Conservation (phyloP, 2,113 vertebrate species). For the Oenanthe melanoleuca region DNA sequence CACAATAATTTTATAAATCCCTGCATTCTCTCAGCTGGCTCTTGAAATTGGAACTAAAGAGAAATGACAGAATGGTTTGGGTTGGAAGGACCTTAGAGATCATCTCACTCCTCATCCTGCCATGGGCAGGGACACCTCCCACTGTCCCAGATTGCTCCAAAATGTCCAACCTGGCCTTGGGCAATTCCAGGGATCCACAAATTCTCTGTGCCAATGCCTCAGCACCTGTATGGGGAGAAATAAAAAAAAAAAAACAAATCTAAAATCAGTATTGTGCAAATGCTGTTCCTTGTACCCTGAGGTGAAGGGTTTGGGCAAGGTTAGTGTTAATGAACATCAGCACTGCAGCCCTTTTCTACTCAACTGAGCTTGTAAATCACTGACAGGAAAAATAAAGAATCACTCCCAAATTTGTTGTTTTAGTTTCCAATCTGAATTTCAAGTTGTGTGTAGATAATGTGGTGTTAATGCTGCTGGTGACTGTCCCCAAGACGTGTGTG, state of each 20-base stretch:
- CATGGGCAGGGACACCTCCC: background rate
- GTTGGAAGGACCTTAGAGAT: background rate
- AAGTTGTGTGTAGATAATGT: background rate
- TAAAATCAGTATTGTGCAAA: background rate
- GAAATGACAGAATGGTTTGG: background rate
- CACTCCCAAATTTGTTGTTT: background rate
- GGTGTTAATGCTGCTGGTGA: background rate
- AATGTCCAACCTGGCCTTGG: background rate
- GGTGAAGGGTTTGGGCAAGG: background rate
- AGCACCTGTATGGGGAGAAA: background rate
- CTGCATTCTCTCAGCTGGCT: background rate
- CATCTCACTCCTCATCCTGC: fast-evolving
- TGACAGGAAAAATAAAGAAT: background rate
- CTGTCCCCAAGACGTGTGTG: background rate
- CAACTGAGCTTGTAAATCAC: background rate
- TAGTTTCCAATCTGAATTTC: background rate
- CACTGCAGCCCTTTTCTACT: background rate
- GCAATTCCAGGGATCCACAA: background rate
- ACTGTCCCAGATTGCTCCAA: fast-evolving
- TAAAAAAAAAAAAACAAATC: background rate
- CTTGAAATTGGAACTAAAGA: background rate
- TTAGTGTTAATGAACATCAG: fast-evolving
- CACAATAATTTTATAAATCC: background rate
- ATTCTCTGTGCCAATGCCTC: background rate
- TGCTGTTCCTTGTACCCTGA: background rate